A percentile compares a stretch with the other conserved stretches of the same genome.
phyloP scores from a whole-genome alignment of 2,888 invertebrate genomes.

The Tolmerus cingulatus region DNA sequence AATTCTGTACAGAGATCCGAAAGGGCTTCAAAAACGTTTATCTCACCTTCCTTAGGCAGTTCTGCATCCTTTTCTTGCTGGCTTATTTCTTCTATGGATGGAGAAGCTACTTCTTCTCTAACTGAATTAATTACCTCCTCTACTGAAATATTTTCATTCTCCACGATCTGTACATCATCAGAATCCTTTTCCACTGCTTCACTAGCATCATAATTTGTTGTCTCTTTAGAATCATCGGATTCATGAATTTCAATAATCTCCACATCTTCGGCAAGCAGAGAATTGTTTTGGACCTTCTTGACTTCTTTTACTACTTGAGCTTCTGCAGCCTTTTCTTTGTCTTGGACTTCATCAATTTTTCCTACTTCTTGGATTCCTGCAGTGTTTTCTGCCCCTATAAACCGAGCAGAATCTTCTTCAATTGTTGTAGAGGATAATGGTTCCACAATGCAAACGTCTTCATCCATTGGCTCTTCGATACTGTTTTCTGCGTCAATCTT shows the following conservation, averaged over 20 bases:
- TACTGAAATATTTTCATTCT: neutral
- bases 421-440: conserved; percentile 44
- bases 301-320: neutral
- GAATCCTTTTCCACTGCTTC: conserved; percentile 41
- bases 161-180: neutral
- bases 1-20: neutral
- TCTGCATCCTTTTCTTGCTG: neutral
- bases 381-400: conserved; percentile 35
- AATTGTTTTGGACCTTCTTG: no score
- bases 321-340: conserved; percentile 43
- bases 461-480: conserved; percentile 44
- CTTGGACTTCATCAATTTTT: neutral
- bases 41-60: neutral
- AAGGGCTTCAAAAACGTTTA: neutral
- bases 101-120: neutral
- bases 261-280: no score
- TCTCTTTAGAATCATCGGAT: neutral
- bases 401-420: conserved; percentile 47
- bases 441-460: conserved; percentile 48
- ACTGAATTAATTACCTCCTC: neutral
- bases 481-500: neutral
- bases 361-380: conserved; percentile 29
- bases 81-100: neutral
- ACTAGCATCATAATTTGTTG: conserved; percentile 2
- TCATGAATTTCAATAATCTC: neutral